A percentile compares a stretch with the other conserved stretches of the same genome.
Conservation (phyloP, 2,113 vertebrate species). For the Pandion haliaetus region DNA sequence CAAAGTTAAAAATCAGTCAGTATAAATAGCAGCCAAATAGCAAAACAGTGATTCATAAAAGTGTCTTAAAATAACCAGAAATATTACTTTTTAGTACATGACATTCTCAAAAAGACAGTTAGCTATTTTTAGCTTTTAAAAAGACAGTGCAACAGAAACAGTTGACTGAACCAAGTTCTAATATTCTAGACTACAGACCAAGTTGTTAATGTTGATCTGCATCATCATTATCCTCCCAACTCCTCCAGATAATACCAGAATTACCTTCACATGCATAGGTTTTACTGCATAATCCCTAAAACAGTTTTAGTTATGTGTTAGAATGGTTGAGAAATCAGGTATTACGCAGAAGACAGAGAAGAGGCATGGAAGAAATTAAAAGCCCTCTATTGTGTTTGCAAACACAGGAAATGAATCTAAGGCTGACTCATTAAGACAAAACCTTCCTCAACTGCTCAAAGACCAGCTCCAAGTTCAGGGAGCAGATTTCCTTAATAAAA, state of each 20-base stretch:
- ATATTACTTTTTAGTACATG: not conserved
- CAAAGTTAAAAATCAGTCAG: not conserved
- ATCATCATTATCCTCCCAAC: not conserved
- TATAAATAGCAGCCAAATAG: constrained; percentile 1
- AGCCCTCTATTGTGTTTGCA: constrained; percentile 3
- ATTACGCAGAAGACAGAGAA: not conserved
- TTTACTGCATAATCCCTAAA: not conserved
- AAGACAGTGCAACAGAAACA: not conserved
- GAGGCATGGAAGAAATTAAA: constrained; percentile 45
- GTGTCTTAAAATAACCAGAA: not conserved
- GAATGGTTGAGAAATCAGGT: not conserved
- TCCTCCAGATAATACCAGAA: not conserved
- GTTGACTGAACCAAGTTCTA: not conserved
- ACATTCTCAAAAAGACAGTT: not conserved
- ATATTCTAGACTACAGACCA: not conserved
- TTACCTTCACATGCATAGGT: not conserved
- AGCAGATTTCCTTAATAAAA: not conserved
- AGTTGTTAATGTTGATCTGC: not conserved
- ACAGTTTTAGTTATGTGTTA: not conserved
- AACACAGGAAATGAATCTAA: constrained; percentile 51
- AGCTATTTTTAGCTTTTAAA: constrained; percentile 28
- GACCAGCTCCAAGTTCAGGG: not conserved
- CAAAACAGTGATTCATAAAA: not conserved
- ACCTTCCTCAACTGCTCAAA: not conserved
- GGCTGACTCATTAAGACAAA: constrained; percentile 36